Evolutionary conservation across 2,113 vertebrate genomes (phyloP).

Genomic region (Megaleporinus macrocephalus): DNA sequence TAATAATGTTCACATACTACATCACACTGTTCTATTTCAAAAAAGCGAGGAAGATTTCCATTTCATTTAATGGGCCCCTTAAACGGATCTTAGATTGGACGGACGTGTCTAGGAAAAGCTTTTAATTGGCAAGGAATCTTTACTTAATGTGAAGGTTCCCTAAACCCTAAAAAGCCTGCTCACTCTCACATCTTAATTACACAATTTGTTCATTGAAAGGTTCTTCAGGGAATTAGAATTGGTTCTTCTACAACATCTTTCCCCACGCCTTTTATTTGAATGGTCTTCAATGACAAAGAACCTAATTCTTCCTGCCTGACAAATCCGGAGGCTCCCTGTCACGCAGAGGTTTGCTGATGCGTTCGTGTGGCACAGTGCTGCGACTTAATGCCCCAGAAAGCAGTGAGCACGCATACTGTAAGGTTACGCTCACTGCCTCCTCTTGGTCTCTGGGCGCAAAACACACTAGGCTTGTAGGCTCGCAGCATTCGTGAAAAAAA

Average conservation of each 20-base stretch:
- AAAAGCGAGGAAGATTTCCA: too few relatives aligned
- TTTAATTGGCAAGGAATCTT: background rate
- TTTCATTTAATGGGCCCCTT: too few relatives aligned
- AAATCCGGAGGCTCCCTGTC: conserved; percentile 38
- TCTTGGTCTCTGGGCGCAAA: conserved; percentile 37
- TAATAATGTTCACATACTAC: too few relatives aligned
- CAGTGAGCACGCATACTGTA: conserved; percentile 30
- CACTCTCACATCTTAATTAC: background rate
- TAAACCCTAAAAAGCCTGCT: background rate
- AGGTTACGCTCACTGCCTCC: conserved; percentile 40
- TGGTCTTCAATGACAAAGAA: conserved; percentile 27
- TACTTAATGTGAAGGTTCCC: background rate
- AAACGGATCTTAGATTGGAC: background rate
- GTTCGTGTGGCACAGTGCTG: conserved; percentile 31
- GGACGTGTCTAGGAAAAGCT: background rate
- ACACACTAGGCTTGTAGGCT: conserved; percentile 15
- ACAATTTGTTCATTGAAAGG: background rate
- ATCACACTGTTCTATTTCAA: too few relatives aligned
- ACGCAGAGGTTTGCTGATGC: conserved; percentile 35
- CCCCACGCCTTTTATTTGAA: background rate
- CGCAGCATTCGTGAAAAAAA: conserved; percentile 45
- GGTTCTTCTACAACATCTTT: background rate
- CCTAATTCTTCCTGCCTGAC: conserved; percentile 1
- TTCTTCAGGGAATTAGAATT: background rate
- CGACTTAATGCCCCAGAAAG: conserved; percentile 47